Base-by-base conservation (phyloP, 1,140 invertebrate genomes). In the Anagrus nilaparvatae region DNA sequence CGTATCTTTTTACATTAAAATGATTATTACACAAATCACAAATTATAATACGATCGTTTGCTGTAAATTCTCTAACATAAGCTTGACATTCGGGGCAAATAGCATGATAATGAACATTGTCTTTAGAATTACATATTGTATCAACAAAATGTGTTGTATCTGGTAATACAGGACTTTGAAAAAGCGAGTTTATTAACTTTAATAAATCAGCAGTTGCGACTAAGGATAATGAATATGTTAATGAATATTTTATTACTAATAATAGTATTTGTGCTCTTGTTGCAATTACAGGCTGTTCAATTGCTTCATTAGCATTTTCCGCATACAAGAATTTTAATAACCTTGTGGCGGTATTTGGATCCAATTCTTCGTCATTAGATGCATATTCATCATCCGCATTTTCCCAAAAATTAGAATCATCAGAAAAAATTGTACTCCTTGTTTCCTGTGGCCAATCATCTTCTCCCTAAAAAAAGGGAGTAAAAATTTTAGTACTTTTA, bases 81-180 rank as follows among this genome's bases (percentile, higher is more conserved):
- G n/a, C 9, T 5, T 40, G 7, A 39, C 47, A 48, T 5, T 33
- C 12, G 9, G 40, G 29, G 20, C 43, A 49, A 18, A 45, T 5
- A 25, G 34, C 34, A 16, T 36, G 21, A 36, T 20, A 36, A 24
- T 36, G 20, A 9, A 18, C 13, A 24, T 20, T 20, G 13, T 36
- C 21, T 24, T 36, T 36, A 5, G 21, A 20, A 24, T 8, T 20
- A 24, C 14, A 36, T 21, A 36, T 14, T 10, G 19, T 36, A 20
- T 23, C 34, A n/a, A 36, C 21, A 20, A 36, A 24, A 24, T 36
- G 21, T 7, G 18, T 20, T 20, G 34, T 21, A 20, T 21, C 21
- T 9, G 34, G 34, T 8, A 36, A 36, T 20, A 21, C 21, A 21
- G 21, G 4, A 20, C 18, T 36, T 3, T 13, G 13, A 21, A 36